Evolutionary conservation across 2,888 invertebrate species (phyloP).

Genomic region (Drosophila ustulata): DNA sequence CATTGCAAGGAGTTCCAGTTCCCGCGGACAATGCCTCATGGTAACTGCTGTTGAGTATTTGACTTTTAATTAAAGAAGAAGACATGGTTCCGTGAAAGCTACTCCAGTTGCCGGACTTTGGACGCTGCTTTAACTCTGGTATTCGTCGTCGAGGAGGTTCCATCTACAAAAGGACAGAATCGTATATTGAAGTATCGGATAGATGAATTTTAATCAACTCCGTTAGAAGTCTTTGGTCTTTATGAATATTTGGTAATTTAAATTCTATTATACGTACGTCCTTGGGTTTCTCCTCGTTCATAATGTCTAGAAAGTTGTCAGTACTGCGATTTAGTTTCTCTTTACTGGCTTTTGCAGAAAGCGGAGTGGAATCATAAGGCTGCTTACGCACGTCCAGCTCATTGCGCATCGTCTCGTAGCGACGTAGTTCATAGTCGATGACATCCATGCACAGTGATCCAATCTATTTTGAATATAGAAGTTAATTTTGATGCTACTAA

Average conservation of each 20-base stretch:
- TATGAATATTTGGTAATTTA: not conserved
- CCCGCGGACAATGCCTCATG: slow-evolving; percentile 87
- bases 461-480: slow-evolving; percentile 86
- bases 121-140: slow-evolving; percentile 90
- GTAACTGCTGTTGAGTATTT: slow-evolving; percentile 89
- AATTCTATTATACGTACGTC: slow-evolving; percentile 69
- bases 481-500: not conserved
- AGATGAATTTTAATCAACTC: too few relatives aligned
- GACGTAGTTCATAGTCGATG: slow-evolving; percentile 96
- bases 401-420: slow-evolving; percentile 96
- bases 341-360: slow-evolving; percentile 83
- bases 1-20: slow-evolving; percentile 34
- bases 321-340: slow-evolving; percentile 83
- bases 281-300: slow-evolving; percentile 85
- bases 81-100: slow-evolving; percentile 85
- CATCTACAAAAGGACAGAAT: slow-evolving; percentile 73
- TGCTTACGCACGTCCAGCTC: slow-evolving; percentile 87
- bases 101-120: slow-evolving; percentile 91
- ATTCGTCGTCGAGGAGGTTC: slow-evolving; percentile 90
- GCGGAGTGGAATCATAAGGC: slow-evolving; percentile 72
- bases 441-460: slow-evolving; percentile 98
- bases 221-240: too few relatives aligned
- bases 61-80: slow-evolving; percentile 86
- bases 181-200: too few relatives aligned
- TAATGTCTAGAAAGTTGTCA: slow-evolving; percentile 84